Evolutionary conservation across 2,797 vertebrate species (phyloP).

Genomic region (Cossypha polioptera): DNA sequence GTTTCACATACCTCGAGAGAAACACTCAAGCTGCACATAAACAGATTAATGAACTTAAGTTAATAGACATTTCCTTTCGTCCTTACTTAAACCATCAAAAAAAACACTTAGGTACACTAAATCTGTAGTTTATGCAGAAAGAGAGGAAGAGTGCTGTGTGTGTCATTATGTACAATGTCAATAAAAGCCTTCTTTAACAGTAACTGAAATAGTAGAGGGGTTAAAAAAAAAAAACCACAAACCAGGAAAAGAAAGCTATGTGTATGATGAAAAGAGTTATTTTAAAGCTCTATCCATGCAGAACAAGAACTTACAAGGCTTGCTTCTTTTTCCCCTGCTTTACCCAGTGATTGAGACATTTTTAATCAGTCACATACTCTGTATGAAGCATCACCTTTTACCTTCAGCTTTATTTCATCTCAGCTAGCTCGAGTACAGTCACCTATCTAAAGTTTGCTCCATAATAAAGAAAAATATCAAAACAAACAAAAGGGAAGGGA

Average conservation of each 20-base stretch:
- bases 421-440: neutral
- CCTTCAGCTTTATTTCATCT: neutral
- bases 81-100: neutral
- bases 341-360: neutral
- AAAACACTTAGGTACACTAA: neutral
- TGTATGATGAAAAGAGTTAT: neutral
- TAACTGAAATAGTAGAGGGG: neutral
- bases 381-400: neutral
- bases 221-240: neutral
- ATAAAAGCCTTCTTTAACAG: neutral
- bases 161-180: neutral
- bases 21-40: neutral
- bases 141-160: neutral
- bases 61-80: neutral
- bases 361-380: neutral
- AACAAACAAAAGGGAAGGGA: neutral
- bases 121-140: neutral
- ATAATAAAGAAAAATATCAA: neutral
- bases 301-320: neutral
- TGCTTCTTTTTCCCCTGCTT: neutral
- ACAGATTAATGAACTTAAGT: neutral
- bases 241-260: neutral
- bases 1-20: neutral
- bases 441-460: neutral
- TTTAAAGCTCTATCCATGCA: neutral